Base-by-base conservation (phyloP, 2,888 invertebrate species). In the Resseliella maxima region DNA sequence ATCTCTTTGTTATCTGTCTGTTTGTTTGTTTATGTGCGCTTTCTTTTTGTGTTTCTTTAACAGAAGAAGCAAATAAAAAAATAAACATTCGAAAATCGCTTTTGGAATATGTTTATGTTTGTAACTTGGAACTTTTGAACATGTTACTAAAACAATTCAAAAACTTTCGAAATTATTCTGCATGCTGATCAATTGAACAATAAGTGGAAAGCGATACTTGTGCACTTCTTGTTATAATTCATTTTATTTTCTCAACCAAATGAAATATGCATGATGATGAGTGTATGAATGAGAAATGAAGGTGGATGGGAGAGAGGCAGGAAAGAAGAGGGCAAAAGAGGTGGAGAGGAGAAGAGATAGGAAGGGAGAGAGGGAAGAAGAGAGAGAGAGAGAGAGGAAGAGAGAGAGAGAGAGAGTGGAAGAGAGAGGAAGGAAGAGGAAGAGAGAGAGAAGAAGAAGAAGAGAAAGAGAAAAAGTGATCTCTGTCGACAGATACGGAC, bases 131-230 rank as follows among this genome's bases (percentile, higher is more conserved):
- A 50, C 50, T 50, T 50, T 50, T 24, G 59, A 59, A 59, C 24
- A 59, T 59, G 59, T 59, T 59, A 24, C 24, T 15, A n/a, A n/a
- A 59, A 59, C 59, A 59, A 59, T 59, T 59, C 59, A 59, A 59
- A 59, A 59, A 59, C 59, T 59, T 59, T 24, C 15, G 2, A 59
- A 59, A 59, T 18, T 50, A 59, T 59, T 59, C 24, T 24, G n/a
- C 15, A 24, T 24, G 24, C 59, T 24, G 59, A 59, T 59, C 59
- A 59, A 59, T 59, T 8, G 59, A 59, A 24, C n/a, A 59, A 24
- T 59, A 10, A 59, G 59, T 59, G 59, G 5, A 24, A 50, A 12
- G 21, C 50, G 50, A 18, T 10, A 18, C 50, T 18, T 2, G 50
- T 18, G 5, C 15, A 2, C 21, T 59, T 59, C 5, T 6, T n/a